Evolutionary conservation across 2,113 vertebrate genomes (phyloP), one percentile per base, ranked within the genome.

Genomic region (Campylomormyrus numenius): DNA sequence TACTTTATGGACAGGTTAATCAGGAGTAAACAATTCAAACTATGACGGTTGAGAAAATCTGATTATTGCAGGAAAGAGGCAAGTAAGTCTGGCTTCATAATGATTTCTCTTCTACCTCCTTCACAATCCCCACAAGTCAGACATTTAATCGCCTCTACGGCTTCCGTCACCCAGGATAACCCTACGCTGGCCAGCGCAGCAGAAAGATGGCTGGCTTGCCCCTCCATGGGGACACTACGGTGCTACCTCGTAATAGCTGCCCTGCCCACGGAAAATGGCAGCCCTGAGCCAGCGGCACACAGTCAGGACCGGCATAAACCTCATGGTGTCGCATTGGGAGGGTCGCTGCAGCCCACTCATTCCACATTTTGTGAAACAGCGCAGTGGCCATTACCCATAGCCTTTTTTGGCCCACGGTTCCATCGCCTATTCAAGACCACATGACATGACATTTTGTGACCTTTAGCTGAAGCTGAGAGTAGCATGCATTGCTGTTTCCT

Each of bases 141-240:
- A 90, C 87, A 88, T 86, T 89, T 90, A 90, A 90, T 90, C 83
- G 31, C 85, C 88, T 87, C 80, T 85, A 88, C 91, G 19, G 91
- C 85, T 85, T 56, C 50, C 42, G 31, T 62, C 56, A 35, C 90
- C 56, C 90, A 88, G 56, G 27, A 66, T 50, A 53, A 83, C 90
- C 90, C 84, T 85, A 90, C 27, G 5, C 21, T 21, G 74, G 53
- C 80, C 45, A 19, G 88, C 15, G 1, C 89, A 62, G 39, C 49
- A 56, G 89, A 66, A 50, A 85, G 50, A 50, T 46, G 39, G 27
- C 80, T 5, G 21, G 89, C 35, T 39, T 3, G 35, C 50, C 31
- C 62, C 4, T 42, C 88, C 70, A 21, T 7, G 0, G 48, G 48
- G 88, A 80, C 70, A 48, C 31, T 15, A 21, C 11, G 13, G 62